Percentiles rank a stretch among this genome's conserved stretches.
Conservation (phyloP, 2,888 invertebrate genomes). For the Trissolcus brochymenae region DNA sequence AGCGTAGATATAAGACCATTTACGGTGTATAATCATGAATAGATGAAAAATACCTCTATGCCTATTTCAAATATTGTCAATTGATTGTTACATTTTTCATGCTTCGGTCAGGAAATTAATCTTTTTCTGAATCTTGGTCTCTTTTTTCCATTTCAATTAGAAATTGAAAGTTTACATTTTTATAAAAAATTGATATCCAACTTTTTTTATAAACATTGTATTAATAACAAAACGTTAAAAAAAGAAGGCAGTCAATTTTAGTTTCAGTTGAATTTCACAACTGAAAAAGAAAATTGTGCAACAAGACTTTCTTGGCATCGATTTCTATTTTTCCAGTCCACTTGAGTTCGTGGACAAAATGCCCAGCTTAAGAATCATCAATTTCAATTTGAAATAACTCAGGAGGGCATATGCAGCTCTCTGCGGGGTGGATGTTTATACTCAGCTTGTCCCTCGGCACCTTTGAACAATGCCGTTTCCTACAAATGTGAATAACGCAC, state of each 20-base stretch:
- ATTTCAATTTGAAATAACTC: conserved; percentile 74
- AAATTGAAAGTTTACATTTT: too few species aligned
- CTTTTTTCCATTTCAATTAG: too few species aligned
- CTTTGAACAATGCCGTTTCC: conserved; percentile 65
- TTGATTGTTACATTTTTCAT: not conserved
- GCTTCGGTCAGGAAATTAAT: not conserved
- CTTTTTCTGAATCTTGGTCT: too few species aligned
- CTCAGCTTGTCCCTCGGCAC: conserved; percentile 52
- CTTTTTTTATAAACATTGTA: not conserved
- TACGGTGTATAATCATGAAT: not conserved
- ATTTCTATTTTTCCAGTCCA: conserved; percentile 57
- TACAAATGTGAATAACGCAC: conserved; percentile 64
- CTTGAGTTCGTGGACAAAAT: conserved; percentile 60
- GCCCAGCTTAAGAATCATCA: conserved; percentile 67
- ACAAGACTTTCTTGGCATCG: not conserved
- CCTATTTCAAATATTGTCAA: not conserved
- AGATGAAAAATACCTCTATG: not conserved
- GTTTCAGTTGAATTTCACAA: too few species aligned
- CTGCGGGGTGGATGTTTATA: conserved; percentile 63
- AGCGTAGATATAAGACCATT: conserved; percentile 1
- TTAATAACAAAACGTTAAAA: not conserved
- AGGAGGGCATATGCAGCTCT: conserved; percentile 64
- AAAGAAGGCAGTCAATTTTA: too few species aligned
- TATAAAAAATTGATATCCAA: too few species aligned
- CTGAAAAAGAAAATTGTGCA: too few species aligned